A percentile compares a stretch with the other conserved stretches of the same genome.
Conservation (phyloP, 1,140 invertebrate species). For the Drosophila rhopaloa region DNA sequence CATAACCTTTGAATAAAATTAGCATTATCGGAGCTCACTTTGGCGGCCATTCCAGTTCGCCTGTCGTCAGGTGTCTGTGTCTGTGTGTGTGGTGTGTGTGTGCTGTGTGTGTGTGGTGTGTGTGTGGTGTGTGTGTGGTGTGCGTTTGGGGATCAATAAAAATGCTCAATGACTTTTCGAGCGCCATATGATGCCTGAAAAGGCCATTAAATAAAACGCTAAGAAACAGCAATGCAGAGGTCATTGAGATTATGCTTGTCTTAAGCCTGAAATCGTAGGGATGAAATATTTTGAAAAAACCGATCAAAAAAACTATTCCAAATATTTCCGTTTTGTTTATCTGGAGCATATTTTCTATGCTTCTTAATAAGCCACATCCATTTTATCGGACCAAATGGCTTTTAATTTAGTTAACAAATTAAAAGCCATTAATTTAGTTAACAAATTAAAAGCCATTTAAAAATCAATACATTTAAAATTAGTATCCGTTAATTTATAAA, state of each 20-base stretch:
- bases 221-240: constrained; percentile 11
- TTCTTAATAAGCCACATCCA: too few species aligned
- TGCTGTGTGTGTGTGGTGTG: not conserved
- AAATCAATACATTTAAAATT: too few species aligned
- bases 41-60: constrained; percentile 30
- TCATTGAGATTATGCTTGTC: constrained; percentile 9
- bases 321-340: too few species aligned
- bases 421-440: too few species aligned
- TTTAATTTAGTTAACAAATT: too few species aligned
- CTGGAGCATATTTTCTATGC: too few species aligned
- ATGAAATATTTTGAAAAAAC: not conserved
- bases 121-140: constrained; percentile 12
- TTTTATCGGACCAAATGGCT: too few species aligned
- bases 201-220: constrained; percentile 44
- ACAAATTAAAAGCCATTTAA: too few species aligned
- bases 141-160: constrained; percentile 59
- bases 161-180: constrained; percentile 58
- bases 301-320: too few species aligned
- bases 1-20: constrained; percentile 81
- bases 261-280: too few species aligned
- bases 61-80: constrained; percentile 42
- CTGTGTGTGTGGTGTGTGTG: constrained; percentile 12
- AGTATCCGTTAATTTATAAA: too few species aligned
- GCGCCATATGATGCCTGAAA: constrained; percentile 56
- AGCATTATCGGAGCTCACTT: constrained; percentile 66